Conservation (phyloP, 2,888 invertebrate species). For the Aplocera efformata region DNA sequence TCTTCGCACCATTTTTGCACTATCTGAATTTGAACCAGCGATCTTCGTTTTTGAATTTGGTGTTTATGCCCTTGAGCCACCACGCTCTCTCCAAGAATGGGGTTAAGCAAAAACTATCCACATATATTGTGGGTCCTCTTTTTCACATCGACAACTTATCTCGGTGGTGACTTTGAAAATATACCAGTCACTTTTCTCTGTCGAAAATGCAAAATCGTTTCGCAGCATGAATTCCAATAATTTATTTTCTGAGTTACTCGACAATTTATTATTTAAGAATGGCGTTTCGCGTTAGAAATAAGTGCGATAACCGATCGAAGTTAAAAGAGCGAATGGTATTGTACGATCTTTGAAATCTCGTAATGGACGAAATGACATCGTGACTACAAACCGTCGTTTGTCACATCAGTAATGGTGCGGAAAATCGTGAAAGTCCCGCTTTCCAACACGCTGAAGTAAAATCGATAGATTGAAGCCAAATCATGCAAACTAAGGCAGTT, state of each 20-base stretch:
- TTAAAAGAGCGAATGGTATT: constrained; percentile 62
- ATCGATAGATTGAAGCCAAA: constrained; percentile 59
- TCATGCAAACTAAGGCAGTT: constrained; percentile 40
- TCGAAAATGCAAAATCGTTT: constrained; percentile 17
- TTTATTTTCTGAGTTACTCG: constrained; percentile 27
- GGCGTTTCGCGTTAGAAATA: constrained; percentile 37
- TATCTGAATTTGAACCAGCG: too few species aligned
- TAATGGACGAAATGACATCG: constrained; percentile 71
- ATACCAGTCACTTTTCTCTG: constrained; percentile 4
- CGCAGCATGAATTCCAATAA: constrained; percentile 18
- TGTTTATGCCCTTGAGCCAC: too few species aligned
- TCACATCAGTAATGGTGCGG: constrained; percentile 71
- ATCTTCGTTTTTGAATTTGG: too few species aligned
- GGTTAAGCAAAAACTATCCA: too few species aligned
- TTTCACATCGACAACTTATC: neutral
- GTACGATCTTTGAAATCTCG: constrained; percentile 65
- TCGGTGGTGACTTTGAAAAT: too few species aligned
- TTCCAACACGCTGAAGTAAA: constrained; percentile 56
- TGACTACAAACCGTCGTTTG: constrained; percentile 69
- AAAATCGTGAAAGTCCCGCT: constrained; percentile 68
- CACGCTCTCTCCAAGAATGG: too few species aligned
- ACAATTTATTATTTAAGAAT: constrained; percentile 24
- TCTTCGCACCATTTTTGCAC: too few species aligned
- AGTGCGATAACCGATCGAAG: constrained; percentile 52
- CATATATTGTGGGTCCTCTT: neutral